phyloP scores from a whole-genome alignment of 2,888 invertebrate genomes.

The Chymomyza fuscimana region DNA sequence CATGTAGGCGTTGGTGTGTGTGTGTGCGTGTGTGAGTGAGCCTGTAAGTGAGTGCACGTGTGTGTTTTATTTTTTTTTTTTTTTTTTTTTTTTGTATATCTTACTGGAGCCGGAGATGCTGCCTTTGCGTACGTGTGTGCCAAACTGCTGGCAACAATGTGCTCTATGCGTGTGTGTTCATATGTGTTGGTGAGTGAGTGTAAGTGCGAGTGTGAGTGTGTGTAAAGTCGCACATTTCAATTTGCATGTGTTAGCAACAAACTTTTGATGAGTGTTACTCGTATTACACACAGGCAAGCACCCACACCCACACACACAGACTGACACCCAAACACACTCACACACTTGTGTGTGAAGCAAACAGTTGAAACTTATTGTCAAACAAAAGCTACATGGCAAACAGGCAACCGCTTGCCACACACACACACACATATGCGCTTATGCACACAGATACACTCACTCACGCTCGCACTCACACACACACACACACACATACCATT shows the following conservation, averaged over 20 bases:
- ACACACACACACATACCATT: slow-evolving; percentile 29
- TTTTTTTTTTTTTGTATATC: neutral
- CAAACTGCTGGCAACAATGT: slow-evolving; percentile 54
- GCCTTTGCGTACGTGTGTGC: slow-evolving; percentile 48
- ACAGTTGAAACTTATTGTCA: slow-evolving; percentile 70
- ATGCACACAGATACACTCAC: slow-evolving; percentile 20
- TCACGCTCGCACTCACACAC: slow-evolving; percentile 5
- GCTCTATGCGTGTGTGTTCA: slow-evolving; percentile 10
- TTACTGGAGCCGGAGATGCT: neutral
- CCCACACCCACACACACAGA: slow-evolving; percentile 19
- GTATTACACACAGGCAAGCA: slow-evolving; percentile 49
- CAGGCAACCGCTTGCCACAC: slow-evolving; percentile 14
- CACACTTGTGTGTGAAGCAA: slow-evolving; percentile 7
- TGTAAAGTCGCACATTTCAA: slow-evolving; percentile 68
- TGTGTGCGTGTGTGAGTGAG: slow-evolving; percentile 31
- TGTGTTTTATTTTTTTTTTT: slow-evolving; percentile 12
- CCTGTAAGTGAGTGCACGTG: slow-evolving; percentile 40
- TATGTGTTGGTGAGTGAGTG: slow-evolving; percentile 24
- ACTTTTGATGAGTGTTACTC: slow-evolving; percentile 73
- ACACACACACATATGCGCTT: slow-evolving; percentile 18
- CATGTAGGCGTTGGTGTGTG: slow-evolving; percentile 44
- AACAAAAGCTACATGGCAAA: slow-evolving; percentile 34
- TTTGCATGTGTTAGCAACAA: slow-evolving; percentile 74
- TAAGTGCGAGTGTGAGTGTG: slow-evolving; percentile 26
- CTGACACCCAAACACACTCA: slow-evolving; percentile 7